Conservation (phyloP, 2,888 invertebrate species). For the Drosophila paracracens region DNA sequence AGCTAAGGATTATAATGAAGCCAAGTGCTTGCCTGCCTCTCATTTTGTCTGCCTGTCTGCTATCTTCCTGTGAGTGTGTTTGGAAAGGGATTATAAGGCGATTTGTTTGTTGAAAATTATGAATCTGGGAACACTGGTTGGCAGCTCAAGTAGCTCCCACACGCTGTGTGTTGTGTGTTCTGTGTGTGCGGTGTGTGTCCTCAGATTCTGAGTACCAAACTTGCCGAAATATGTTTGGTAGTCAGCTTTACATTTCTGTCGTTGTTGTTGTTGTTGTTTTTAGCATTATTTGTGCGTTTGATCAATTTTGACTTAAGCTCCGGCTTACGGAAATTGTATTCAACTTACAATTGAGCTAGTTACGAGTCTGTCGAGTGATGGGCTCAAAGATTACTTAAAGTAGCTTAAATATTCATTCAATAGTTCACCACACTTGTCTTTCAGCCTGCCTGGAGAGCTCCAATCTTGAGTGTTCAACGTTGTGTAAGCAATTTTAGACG, state of each 20-base stretch:
- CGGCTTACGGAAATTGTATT: slow-evolving; percentile 53
- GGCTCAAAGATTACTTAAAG: slow-evolving; percentile 4
- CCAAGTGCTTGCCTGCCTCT: slow-evolving; percentile 59
- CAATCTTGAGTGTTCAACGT: not conserved
- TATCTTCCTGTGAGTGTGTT: slow-evolving; percentile 44
- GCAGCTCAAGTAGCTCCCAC: slow-evolving; percentile 65
- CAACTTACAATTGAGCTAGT: slow-evolving; percentile 33
- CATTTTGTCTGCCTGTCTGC: slow-evolving; percentile 3
- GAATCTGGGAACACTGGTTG: slow-evolving; percentile 65
- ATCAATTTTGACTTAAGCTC: slow-evolving; percentile 69
- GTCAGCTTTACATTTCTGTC: slow-evolving; percentile 27
- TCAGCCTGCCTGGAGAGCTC: not conserved
- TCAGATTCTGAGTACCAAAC: slow-evolving; percentile 24
- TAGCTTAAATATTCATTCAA: slow-evolving; percentile 16
- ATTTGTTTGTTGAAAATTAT: slow-evolving; percentile 78
- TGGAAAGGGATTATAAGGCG: slow-evolving; percentile 79
- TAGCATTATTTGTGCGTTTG: slow-evolving; percentile 39
- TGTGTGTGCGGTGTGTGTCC: slow-evolving; percentile 12
- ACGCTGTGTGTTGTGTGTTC: slow-evolving; percentile 55
- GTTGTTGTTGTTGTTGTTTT: not conserved
- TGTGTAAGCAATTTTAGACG: not conserved
- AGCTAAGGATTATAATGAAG: slow-evolving; percentile 74
- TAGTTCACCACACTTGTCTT: slow-evolving; percentile 6
- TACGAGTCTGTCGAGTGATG: slow-evolving; percentile 10
- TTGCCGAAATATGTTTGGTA: slow-evolving; percentile 48